These are phyloP conservation scores for Hydrophis major DNA, from an alignment of 2,797 vertebrate species.

Conservation along the genomic window DNA sequence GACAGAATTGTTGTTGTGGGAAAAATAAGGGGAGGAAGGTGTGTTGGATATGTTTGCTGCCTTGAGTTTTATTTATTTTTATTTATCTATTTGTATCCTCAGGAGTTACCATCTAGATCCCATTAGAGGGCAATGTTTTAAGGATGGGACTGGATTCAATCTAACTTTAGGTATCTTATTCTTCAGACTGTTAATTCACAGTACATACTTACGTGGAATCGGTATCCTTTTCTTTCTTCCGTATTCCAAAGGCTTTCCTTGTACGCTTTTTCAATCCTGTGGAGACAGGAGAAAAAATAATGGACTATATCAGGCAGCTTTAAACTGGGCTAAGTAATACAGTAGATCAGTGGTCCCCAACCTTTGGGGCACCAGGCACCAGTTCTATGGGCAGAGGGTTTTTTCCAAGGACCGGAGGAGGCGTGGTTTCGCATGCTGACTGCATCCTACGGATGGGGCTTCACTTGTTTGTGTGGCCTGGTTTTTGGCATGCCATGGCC, in stretches of 20 bases:
- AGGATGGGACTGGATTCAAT: not conserved
- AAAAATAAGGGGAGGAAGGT: not conserved
- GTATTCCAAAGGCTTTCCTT: constrained; percentile 94
- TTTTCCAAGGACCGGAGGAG: not conserved
- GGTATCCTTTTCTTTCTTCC: constrained; percentile 95
- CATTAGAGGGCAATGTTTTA: not conserved
- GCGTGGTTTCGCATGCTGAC: not conserved
- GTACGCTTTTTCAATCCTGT: constrained; percentile 97
- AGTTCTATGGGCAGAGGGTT: not conserved
- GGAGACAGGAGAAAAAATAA: constrained; percentile 18
- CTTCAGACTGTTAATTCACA: fast-evolving
- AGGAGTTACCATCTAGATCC: not conserved
- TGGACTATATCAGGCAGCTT: not conserved
- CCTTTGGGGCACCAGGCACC: not conserved
- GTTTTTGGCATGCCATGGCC: not conserved
- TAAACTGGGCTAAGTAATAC: not conserved
- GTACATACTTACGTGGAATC: constrained; percentile 86
- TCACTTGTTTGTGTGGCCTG: not conserved
- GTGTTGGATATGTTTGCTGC: not conserved
- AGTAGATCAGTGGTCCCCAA: not conserved
- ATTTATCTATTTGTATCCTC: not conserved
- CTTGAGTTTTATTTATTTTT: not conserved
- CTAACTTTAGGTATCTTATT: fast-evolving
- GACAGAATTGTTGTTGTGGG: not conserved
- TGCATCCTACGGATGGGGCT: not conserved